Evolutionary conservation across 2,888 invertebrate species (phyloP).

Genomic region (Philopedon plagiatum): DNA sequence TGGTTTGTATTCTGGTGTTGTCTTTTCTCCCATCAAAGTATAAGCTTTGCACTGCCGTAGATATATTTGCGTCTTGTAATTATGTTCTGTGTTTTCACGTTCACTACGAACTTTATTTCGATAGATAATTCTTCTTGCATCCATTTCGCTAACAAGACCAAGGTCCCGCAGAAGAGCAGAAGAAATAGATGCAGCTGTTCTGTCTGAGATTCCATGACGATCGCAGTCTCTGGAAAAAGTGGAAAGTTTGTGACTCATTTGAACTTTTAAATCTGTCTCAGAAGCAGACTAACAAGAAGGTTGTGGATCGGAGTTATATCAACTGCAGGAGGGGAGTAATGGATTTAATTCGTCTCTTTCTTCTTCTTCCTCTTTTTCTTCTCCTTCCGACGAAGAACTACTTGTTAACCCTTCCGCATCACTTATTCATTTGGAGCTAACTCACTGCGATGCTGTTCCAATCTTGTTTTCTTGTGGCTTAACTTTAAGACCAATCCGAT

Average conservation of each 20-base stretch:
- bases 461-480: too few species aligned
- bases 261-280: neutral
- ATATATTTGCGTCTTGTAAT: too few species aligned
- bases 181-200: neutral
- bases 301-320: neutral
- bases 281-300: neutral
- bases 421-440: neutral
- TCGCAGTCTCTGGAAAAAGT: neutral
- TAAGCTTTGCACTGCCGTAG: too few species aligned
- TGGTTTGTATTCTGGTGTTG: too few species aligned
- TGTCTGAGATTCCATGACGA: neutral
- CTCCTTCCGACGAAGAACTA: neutral
- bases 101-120: slow-evolving; percentile 5
- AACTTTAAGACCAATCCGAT: too few species aligned
- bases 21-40: too few species aligned
- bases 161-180: neutral
- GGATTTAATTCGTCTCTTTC: neutral
- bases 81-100: neutral
- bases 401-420: neutral
- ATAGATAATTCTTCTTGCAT: neutral
- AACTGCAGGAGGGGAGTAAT: neutral
- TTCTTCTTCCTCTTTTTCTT: neutral
- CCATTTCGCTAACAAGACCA: neutral
- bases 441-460: neutral
- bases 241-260: neutral